Conservation (phyloP, 1,140 invertebrate genomes). For the Nasonia vitripennis region DNA sequence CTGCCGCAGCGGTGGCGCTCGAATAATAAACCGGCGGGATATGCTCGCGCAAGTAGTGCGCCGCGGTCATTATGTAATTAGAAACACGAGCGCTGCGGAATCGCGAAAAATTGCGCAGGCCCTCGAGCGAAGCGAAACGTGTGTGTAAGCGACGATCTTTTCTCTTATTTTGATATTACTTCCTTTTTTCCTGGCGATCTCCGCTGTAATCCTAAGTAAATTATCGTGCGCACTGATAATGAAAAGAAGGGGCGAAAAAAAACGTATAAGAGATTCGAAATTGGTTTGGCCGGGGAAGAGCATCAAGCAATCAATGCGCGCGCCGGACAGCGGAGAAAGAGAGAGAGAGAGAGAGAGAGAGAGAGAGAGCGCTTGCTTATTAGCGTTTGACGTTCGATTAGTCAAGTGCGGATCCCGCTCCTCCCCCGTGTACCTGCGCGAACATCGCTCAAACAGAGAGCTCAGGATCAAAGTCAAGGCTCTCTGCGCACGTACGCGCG, state of each 20-base stretch:
- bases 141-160: neutral
- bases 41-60: neutral
- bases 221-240: neutral
- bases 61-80: slow-evolving; percentile 47
- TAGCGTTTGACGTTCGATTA: slow-evolving; percentile 74
- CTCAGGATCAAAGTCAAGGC: slow-evolving; percentile 54
- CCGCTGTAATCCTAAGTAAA: neutral
- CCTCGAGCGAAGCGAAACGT: neutral
- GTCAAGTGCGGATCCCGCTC: slow-evolving; percentile 68
- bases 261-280: slow-evolving; percentile 54
- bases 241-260: neutral
- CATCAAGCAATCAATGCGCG: slow-evolving; percentile 56
- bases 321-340: no score
- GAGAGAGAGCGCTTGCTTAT: slow-evolving; percentile 66
- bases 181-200: neutral
- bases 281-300: slow-evolving; percentile 55
- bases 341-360: no score
- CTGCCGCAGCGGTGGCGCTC: neutral
- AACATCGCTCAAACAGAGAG: slow-evolving; percentile 47
- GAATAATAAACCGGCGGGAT: slow-evolving; percentile 59
- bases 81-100: neutral
- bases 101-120: slow-evolving; percentile 32
- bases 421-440: slow-evolving; percentile 57
- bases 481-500: slow-evolving; percentile 25
- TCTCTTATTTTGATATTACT: neutral